Evolutionary conservation across 2,888 invertebrate species (phyloP), one percentile per base, ranked within the genome.

Genomic region (Microchrysa polita): DNA sequence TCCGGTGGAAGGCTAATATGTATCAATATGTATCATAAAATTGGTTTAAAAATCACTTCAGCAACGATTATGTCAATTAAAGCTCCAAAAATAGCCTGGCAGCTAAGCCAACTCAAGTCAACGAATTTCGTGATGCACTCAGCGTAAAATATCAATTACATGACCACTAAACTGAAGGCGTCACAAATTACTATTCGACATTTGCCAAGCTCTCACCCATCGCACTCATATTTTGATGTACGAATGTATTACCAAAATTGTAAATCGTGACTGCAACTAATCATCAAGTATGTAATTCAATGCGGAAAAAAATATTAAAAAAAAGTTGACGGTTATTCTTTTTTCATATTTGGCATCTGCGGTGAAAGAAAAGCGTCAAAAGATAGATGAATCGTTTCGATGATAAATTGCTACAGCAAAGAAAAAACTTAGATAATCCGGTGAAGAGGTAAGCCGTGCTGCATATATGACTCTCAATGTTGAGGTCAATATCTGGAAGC

Each of bases 101-200:
- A n/a, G 7, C 27, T 34, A 34, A 34, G 27, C 27, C 4, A 34
- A n/a, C n/a, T n/a, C 18, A 5, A 12, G 59, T 59, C 20, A 59
- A 59, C 14, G 23, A 23, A 59, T 23, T 16, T 23, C 59, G 59
- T 59, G 59, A 59, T 59, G 14, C 59, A 59, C 59, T 59, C n/a
- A 59, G 23, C 59, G n/a, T 23, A 59, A 59, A 59, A 59, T 59
- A 59, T 59, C 59, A 59, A 59, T 59, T 48, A 48, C 59, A 23
- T 14, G 59, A 22, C 20, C 59, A 59, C 23, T 55, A 20, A 55
- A 22, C 10, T 55, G 55, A 55, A 55, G 55, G 55, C 55, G 55
- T 16, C 4, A 55, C 55, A 55, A 55, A 55, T 20, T 55, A 55
- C 2, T 9, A 55, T 59, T 23, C 5, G 27, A 12, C 14, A 59